Conservation (phyloP, 1,140 invertebrate species). For the Panulirus ornatus region DNA sequence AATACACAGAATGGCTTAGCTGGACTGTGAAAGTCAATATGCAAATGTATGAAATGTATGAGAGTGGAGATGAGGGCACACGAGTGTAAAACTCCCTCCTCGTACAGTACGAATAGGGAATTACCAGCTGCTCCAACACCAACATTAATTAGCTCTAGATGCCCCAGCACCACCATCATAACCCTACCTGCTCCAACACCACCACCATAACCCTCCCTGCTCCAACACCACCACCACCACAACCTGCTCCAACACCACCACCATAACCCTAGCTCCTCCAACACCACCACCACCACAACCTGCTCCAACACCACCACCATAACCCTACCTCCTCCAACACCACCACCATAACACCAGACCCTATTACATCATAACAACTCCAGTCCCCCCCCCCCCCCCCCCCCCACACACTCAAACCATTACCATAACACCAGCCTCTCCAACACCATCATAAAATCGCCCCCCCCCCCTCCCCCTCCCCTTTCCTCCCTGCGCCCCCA, state of each 20-base stretch:
- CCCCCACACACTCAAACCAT: not conserved
- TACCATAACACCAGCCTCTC: not conserved
- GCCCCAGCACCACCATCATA: too few relatives aligned
- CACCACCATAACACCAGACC: not conserved
- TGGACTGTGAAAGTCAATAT: too few relatives aligned
- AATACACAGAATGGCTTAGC: too few relatives aligned
- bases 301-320: not conserved
- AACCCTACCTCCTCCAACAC: not conserved
- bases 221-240: not conserved
- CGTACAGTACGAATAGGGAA: too few relatives aligned
- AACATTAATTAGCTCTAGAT: not conserved
- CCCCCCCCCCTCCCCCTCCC: not conserved
- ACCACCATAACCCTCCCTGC: too few relatives aligned
- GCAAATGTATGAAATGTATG: too few relatives aligned
- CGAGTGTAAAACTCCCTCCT: too few relatives aligned
- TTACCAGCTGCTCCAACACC: not conserved
- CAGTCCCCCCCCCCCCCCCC: not conserved
- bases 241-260: too few relatives aligned
- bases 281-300: not conserved
- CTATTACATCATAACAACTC: not conserved
- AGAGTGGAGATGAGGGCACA: too few relatives aligned
- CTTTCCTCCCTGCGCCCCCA: not conserved
- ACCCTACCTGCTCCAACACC: too few relatives aligned
- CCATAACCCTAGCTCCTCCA: not conserved
- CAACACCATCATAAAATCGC: not conserved